Conservation (phyloP, 2,113 vertebrate species). For the Gobiocypris rarus region DNA sequence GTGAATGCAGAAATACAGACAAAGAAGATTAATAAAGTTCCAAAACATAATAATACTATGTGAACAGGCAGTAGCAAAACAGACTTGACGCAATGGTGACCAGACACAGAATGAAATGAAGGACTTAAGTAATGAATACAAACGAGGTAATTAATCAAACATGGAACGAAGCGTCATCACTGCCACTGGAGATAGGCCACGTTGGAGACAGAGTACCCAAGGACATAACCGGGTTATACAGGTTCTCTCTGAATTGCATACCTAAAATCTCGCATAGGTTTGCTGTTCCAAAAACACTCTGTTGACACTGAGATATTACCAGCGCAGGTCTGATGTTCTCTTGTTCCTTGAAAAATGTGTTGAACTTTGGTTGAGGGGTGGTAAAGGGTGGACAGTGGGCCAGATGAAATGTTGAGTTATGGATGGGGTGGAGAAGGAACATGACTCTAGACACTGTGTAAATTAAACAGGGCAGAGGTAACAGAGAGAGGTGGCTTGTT, state of each 20-base stretch:
- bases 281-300: background rate
- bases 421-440: background rate
- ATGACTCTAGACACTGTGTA: background rate
- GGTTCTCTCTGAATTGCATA: background rate
- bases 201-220: too few species aligned
- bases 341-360: background rate
- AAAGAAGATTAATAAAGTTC: too few species aligned
- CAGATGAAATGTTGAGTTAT: background rate
- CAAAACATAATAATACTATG: too few species aligned
- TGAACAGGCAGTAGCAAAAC: too few species aligned
- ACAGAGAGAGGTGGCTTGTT: conserved; percentile 17
- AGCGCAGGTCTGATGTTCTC: background rate
- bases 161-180: too few species aligned
- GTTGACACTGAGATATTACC: background rate
- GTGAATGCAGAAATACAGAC: too few species aligned
- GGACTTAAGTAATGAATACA: too few species aligned
- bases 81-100: too few species aligned
- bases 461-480: background rate
- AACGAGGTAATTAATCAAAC: too few species aligned
- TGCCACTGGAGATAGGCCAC: too few species aligned
- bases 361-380: conserved; percentile 20
- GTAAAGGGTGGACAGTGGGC: background rate
- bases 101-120: too few species aligned
- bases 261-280: background rate
- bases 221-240: background rate